Evolutionary conservation across 2,113 vertebrate genomes (phyloP), one percentile per base, ranked within the genome.

Genomic region (Capreolus pygargus): DNA sequence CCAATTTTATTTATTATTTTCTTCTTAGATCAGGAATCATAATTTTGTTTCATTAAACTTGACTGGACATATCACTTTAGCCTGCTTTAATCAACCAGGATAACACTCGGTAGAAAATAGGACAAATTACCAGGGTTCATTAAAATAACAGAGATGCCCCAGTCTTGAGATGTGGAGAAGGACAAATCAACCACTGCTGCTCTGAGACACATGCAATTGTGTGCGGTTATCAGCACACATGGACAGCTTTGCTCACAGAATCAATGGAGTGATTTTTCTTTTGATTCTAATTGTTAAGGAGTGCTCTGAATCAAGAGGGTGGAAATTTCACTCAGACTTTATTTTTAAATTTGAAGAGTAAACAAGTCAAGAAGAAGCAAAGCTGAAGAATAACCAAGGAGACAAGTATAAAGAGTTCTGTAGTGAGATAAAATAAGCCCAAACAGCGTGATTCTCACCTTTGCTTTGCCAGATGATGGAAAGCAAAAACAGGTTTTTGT

Each of bases 11-110:
- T 89, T 86, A 52, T 78, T 94, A 85, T 95, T 86, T 94, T 93
- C 52, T 90, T 94, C 85, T 92, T 67, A 95, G 39, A 61, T 82
- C 55, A 82, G 95, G 27, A 43, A 11, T 52, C 7, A 1, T 84
- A 95, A 95, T 93, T 95, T 91, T 86, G 39, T 86, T 92, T 88
- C 57, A 97, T 89, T 89, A 58, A 91, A 88, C 25, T 45, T 97
- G 58, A 79, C 55, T 79, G 50, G 43, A 57, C 25, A 7, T 54
- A 30, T 70, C 43, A 81, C 19, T 43, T 16, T 9, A 45, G 13
- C 28, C 86, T 92, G 28, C 67, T 97, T 95, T 95, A 76, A 78
- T 88, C 84, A 89, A 57, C 28, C 15, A 55, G 33, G 7, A 89
- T 45, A 94, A 50, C 95, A 86, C 11, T 1, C 10, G 23, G 55